Evolutionary conservation across 35 echinoderm and acorn worm species (phyloP), one percentile per base, ranked within the genome.

Genomic region (Eucidaris tribuloides): DNA sequence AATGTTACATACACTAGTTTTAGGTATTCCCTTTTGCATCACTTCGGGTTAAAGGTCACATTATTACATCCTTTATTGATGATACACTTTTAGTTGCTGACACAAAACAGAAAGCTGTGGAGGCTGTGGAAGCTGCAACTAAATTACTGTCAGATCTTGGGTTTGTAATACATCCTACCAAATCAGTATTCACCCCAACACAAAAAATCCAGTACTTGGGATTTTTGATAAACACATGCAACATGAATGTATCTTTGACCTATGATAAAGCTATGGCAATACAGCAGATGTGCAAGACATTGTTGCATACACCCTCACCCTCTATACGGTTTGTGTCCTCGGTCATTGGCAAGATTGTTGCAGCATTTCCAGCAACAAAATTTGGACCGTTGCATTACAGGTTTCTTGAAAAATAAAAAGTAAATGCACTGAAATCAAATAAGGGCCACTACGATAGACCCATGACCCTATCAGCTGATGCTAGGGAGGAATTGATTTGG

Each of bases 301-400:
- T 88, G 43, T 30, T 88, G 55, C 36, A 15, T 4, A 31, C 0
- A 62, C 7, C 25, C 35, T 6, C 24, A 17, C 58, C 76, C n/a
- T 52, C 29, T 64, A 92, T 93, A 27, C 15, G 91, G 52, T 35
- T 64, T 31, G 79, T 84, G 34, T 65, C 91, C 7, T 42, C 50
- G 15, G 65, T 83, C 29, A 83, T 93, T 49, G 91, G 91, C 1
- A 87, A 88, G 38, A 4, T 93, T 11, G 84, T 93, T 44, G 83
- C 84, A n/a, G 28, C 83, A 32, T 83, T 93, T 23, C 85, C 78
- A 29, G 90, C 65, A 1, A 65, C 79, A 7, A 37, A 83, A 28
- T 87, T 45, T 60, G 78, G 84, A 19, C 62, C 19, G 2, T 70
- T 87, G 50, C 57, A 83, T 20, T 92, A 92, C 55, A 78, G 79